phyloP scores from a whole-genome alignment of 2,113 vertebrate species.

The Acanthochromis polyacanthus region DNA sequence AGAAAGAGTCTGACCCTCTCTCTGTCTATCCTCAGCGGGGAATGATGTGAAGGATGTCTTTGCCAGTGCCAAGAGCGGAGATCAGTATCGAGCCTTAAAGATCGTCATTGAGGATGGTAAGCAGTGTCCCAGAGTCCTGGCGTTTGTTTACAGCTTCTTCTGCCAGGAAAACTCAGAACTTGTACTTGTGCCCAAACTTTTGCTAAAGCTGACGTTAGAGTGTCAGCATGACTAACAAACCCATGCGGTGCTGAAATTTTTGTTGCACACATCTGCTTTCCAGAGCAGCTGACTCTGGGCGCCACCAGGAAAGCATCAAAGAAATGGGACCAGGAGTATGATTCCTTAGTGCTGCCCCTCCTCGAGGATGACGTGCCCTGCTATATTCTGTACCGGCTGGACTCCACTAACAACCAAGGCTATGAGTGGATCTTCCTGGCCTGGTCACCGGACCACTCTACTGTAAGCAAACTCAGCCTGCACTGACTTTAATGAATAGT shows the following conservation, averaged over 20 bases:
- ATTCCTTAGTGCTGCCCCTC: conserved; percentile 89
- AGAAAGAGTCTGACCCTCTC: background rate
- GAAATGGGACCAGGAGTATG: conserved; percentile 95
- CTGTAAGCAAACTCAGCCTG: conserved; percentile 85
- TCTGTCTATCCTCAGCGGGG: conserved; percentile 83
- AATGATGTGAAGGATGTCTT: conserved; percentile 92
- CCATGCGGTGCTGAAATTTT: background rate
- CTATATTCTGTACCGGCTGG: conserved; percentile 94
- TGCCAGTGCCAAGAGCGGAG: conserved; percentile 91
- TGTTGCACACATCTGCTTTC: conserved; percentile 60
- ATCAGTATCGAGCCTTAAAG: conserved; percentile 91
- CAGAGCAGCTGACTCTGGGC: conserved; percentile 93
- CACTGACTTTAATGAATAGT: conserved; percentile 56
- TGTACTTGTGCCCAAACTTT: background rate
- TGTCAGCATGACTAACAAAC: conserved; percentile 12
- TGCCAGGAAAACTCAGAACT: conserved; percentile 13
- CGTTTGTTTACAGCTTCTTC: conserved; percentile 9
- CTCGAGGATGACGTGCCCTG: conserved; percentile 92
- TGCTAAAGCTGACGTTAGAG: background rate
- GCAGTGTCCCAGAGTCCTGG: conserved; percentile 21
- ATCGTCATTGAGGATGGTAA: conserved; percentile 94
- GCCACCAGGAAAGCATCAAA: conserved; percentile 83
- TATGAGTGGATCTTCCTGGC: conserved; percentile 97
- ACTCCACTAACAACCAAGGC: conserved; percentile 96
- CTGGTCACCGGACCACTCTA: conserved; percentile 94